Percentiles rank a stretch among this genome's conserved stretches.
Evolutionary conservation across 2,797 vertebrate species (phyloP).

Genomic region (Catharus ustulatus): DNA sequence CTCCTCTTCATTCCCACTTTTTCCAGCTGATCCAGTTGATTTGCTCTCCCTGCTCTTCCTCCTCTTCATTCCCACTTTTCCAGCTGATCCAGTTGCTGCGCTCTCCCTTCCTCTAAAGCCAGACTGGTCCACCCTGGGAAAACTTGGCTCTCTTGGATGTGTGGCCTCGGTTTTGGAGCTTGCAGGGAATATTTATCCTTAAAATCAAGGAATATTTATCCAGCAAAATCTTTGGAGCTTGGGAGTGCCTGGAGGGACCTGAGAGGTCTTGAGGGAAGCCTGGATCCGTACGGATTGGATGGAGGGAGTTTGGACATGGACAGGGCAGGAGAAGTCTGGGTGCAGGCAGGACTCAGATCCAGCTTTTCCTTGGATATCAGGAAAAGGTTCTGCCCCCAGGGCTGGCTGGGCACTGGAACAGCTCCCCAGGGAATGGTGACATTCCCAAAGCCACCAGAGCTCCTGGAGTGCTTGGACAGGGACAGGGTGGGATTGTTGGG

Average conservation of each 20-base stretch:
- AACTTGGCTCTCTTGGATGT: background rate
- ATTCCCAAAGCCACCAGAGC: background rate
- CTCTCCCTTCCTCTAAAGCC: background rate
- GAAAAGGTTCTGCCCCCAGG: background rate
- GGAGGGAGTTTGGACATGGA: background rate
- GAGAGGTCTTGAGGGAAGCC: background rate
- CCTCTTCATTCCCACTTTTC: background rate
- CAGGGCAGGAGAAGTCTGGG: background rate
- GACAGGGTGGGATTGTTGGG: background rate
- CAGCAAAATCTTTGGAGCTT: background rate
- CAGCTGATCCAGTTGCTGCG: accelerated
- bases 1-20: background rate
- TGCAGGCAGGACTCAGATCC: background rate
- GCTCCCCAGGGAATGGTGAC: background rate
- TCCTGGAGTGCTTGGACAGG: background rate
- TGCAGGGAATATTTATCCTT: background rate
- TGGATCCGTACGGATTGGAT: background rate
- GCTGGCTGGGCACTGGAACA: accelerated
- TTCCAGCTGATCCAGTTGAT: background rate
- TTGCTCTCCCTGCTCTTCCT: background rate
- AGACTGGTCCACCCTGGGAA: background rate
- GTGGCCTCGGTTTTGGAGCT: background rate
- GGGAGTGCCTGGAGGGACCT: accelerated
- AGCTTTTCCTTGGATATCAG: background rate
- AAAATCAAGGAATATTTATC: background rate